Percentiles rank a stretch among this genome's conserved stretches.
phyloP scores from a whole-genome alignment of 2,113 vertebrate genomes.

The Phalacrocorax aristotelis region DNA sequence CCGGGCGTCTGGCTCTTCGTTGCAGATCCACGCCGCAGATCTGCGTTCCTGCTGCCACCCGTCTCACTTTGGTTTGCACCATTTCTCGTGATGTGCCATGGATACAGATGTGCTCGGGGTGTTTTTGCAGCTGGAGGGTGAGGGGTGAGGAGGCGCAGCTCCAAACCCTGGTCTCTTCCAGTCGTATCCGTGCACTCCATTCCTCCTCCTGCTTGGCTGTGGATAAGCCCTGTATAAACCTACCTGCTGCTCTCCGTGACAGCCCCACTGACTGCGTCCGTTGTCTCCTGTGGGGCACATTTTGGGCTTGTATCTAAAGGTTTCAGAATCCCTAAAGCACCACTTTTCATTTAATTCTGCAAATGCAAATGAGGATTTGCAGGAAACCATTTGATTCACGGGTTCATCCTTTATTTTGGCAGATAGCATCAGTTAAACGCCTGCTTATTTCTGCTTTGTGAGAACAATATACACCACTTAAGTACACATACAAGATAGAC shows the following conservation, averaged over 20 bases:
- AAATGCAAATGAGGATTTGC: conserved; percentile 16
- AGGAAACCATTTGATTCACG: conserved; percentile 20
- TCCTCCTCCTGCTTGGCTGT: neutral
- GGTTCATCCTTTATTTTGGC: conserved; percentile 46
- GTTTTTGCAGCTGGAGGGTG: neutral
- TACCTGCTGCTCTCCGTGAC: rapidly evolving
- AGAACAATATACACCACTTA: conserved; percentile 59
- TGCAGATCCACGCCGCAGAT: neutral
- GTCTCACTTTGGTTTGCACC: neutral
- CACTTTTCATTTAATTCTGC: neutral
- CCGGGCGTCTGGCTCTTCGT: rapidly evolving
- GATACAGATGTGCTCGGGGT: rapidly evolving
- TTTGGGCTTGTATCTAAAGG: rapidly evolving
- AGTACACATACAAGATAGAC: conserved; percentile 48
- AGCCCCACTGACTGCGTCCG: rapidly evolving
- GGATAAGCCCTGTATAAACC: neutral
- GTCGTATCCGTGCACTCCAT: rapidly evolving
- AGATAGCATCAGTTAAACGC: conserved; percentile 48
- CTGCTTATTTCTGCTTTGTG: conserved; percentile 54
- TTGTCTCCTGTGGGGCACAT: neutral
- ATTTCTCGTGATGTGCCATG: rapidly evolving
- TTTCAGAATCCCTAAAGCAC: neutral
- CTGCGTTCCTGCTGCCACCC: neutral
- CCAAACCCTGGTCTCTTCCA: neutral
- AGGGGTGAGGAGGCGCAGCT: neutral